Evolutionary conservation across 2,888 invertebrate genomes (phyloP), one percentile per base, ranked within the genome.

Genomic region (Galeopsomyia nigrocyanea): DNA sequence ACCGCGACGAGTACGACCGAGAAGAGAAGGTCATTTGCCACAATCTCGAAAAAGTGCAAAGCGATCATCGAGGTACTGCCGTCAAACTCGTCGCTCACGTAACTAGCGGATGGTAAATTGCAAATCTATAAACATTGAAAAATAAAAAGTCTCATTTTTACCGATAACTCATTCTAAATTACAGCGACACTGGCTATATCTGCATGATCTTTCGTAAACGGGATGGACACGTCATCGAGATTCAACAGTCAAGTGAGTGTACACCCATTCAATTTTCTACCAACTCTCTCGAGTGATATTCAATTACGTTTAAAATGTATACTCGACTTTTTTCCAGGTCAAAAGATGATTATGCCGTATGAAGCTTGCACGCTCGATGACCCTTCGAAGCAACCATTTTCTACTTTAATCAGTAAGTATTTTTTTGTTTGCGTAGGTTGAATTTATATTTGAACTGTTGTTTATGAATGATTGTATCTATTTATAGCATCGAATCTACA

Each of bases 121-220:
- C 39, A 39, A 10, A 39, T 10, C 7, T 39, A 1, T 31, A 13
- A 10, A 39, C 39, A 10, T 39, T 1, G 13, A 39, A n/a, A n/a
- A n/a, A n/a, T n/a, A n/a, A n/a, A n/a, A n/a, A n/a, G n/a, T 39
- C 39, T 10, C 5, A 39, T 39, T 39, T 9, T 39, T 13, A 3
- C 13, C 7, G 10, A 73, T 71, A 74, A 68, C 74, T 70, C 63
- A 67, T 56, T 74, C 53, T 64, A 74, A 76, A 74, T 90, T 88
- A 2, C 89, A 94, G 95, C 80, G 92, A 93, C 81, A 94, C 93
- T 46, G 94, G 94, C 3, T 94, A 93, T 85, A 91, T 93, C 49
- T 95, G 95, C 84, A 91, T 94, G 88, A 89, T 90, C 79, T 91
- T 94, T 84, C 90, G 92, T 84, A 91, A 90, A 65, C 89, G 94